A percentile compares a stretch with the other conserved stretches of the same genome.
Evolutionary conservation across 23 tunicate species (phyloP).

Genomic region (Botrylloides violaceus): DNA sequence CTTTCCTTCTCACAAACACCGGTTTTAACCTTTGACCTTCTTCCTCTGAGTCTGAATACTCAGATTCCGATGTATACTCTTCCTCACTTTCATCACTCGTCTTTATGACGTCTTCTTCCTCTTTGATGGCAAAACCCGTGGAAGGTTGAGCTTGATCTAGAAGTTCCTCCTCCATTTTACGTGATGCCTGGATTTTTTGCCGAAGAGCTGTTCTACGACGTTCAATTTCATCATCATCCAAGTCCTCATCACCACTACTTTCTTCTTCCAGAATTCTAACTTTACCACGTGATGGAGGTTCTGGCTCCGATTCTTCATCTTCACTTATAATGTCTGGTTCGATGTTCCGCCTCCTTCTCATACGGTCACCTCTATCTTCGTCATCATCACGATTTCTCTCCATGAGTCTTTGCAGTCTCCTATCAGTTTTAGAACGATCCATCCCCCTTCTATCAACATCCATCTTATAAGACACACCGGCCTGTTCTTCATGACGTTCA

Average conservation of each 20-base stretch:
- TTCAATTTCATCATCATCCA: constrained; percentile 87
- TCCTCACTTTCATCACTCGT: constrained; percentile 20
- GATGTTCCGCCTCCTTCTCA: constrained; percentile 41
- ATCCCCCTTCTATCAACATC: constrained; percentile 1
- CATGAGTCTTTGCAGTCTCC: constrained; percentile 60
- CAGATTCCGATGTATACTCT: constrained; percentile 74
- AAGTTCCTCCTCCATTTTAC: constrained; percentile 50
- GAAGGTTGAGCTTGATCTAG: constrained; percentile 46
- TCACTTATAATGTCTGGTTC: constrained; percentile 75
- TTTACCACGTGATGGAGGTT: constrained; percentile 1
- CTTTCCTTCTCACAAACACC: constrained; percentile 96
- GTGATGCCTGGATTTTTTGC: constrained; percentile 47
- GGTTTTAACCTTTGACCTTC: constrained; percentile 98
- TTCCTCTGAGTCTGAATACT: constrained; percentile 89
- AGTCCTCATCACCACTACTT: constrained; percentile 81
- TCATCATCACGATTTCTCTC: constrained; percentile 24
- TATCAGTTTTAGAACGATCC: constrained; percentile 24
- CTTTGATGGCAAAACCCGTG: constrained; percentile 24
- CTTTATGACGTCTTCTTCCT: constrained; percentile 47
- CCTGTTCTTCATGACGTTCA: constrained; percentile 31
- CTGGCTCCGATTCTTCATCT: constrained; percentile 53
- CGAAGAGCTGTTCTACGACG: constrained; percentile 52
- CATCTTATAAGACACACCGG: neutral
- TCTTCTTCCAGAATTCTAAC: constrained; percentile 16
- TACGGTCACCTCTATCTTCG: constrained; percentile 13